A percentile compares a stretch with the other conserved stretches of the same genome.
phyloP scores from a whole-genome alignment of 2,113 vertebrate genomes.

The Gnathonemus echidnorhynchus region DNA sequence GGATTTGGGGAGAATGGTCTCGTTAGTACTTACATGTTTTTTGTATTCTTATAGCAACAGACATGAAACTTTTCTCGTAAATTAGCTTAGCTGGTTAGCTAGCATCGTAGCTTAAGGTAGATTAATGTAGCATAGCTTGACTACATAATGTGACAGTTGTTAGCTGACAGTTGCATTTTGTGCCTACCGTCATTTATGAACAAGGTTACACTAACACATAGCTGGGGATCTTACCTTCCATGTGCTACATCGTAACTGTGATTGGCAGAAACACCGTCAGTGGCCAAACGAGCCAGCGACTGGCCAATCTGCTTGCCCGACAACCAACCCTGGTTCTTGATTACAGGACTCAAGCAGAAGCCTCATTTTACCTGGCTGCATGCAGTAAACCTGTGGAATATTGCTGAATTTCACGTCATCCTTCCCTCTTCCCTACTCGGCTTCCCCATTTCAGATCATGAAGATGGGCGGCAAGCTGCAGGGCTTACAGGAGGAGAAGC shows the following conservation, averaged over 20 bases:
- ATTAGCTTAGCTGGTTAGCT: background rate
- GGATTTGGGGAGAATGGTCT: background rate
- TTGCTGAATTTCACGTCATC: background rate
- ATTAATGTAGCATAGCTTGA: background rate
- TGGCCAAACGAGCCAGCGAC: background rate
- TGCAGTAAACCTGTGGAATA: background rate
- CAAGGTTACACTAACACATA: background rate
- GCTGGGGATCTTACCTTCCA: background rate
- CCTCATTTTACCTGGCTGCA: background rate
- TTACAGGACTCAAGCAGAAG: background rate
- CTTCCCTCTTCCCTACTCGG: background rate
- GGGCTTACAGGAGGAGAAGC: constrained; percentile 82
- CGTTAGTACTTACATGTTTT: background rate
- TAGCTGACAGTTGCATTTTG: background rate
- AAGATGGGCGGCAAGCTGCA: constrained; percentile 82
- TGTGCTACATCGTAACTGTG: background rate
- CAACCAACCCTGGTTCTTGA: background rate
- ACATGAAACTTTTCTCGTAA: background rate
- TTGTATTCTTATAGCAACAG: background rate
- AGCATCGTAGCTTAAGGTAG: background rate
- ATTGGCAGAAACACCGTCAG: background rate
- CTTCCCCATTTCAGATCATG: constrained; percentile 57
- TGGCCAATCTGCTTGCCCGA: background rate
- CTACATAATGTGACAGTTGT: background rate
- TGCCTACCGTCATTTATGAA: background rate